Percentiles rank a stretch among this genome's conserved stretches.
Conservation (phyloP, 1,140 invertebrate species). For the Dendrolimus punctatus region DNA sequence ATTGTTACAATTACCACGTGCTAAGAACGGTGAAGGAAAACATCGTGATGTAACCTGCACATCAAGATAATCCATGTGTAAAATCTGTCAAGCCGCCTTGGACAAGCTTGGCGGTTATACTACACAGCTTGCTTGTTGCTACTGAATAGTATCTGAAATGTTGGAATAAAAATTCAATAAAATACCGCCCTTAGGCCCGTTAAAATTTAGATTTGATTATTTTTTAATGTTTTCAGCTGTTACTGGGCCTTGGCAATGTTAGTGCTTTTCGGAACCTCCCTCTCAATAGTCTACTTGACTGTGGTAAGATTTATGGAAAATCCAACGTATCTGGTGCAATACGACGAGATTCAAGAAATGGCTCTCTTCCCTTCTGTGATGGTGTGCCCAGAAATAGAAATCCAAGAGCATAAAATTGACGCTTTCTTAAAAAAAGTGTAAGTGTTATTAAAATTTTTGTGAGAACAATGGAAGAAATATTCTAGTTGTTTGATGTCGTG, state of each 20-base stretch:
- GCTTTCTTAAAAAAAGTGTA: constrained; percentile 27
- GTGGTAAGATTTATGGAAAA: constrained; percentile 26
- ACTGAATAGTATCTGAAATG: background rate
- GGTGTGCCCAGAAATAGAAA: constrained; percentile 34
- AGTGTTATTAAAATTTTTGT: constrained; percentile 9
- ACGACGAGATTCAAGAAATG: constrained; percentile 2
- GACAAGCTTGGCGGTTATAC: too few relatives aligned
- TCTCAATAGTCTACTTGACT: constrained; percentile 18
- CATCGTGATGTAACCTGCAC: too few relatives aligned
- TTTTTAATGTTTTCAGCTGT: constrained; percentile 18
- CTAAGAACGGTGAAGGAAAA: too few relatives aligned
- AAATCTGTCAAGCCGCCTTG: too few relatives aligned
- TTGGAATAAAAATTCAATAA: too few relatives aligned
- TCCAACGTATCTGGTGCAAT: constrained; percentile 29
- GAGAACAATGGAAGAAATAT: too few relatives aligned
- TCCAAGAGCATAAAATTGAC: constrained; percentile 26
- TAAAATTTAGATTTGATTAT: background rate
- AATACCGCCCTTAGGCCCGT: too few relatives aligned
- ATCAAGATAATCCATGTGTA: too few relatives aligned
- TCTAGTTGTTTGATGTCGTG: too few relatives aligned
- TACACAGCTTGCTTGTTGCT: background rate
- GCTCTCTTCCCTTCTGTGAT: constrained; percentile 31
- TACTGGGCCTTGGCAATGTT: constrained; percentile 18
- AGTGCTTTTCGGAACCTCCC: constrained; percentile 16
- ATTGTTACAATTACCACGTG: too few relatives aligned